Base-by-base conservation (phyloP, 2,113 vertebrate species). In the Ramphastos sulfuratus region DNA sequence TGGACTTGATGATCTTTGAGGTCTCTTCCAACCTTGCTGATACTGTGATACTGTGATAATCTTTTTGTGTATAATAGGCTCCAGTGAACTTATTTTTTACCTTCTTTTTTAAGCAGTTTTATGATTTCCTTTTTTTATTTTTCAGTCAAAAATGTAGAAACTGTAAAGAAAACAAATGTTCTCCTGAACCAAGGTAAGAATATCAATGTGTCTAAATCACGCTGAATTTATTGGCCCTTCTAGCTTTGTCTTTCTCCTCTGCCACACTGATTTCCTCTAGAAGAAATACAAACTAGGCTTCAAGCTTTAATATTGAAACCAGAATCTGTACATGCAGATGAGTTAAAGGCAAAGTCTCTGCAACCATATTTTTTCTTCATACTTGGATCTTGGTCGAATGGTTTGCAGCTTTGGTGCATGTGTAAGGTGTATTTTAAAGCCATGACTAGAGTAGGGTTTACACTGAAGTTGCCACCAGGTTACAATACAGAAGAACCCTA, bases 101-200 rank as follows among this genome's bases (percentile, higher is more conserved):
- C 15, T 73, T 81, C 23, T 74, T 82, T 52, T 52, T 7, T 30
- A 37, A 56, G 70, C 30, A 27, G 19, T n/a, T 73, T 89, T 46
- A 59, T 81, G 30, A 56, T 78, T 60, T 91, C 7, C 19, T 82
- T 0, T 82, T 82, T 86, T 89, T 87, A 67, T 77, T 87, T 91
- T 89, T 31, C 93, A 94, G 90, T 89, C 35, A 56, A 73, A 72
- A 85, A 69, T 89, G 79, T 82, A 76, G 66, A 71, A 89, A 35
- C 60, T 88, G 67, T 69, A 64, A 72, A 69, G 92, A 78, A 91
- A 94, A 64, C 21, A 76, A 85, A 44, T 42, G 19, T 58, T 94
- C 76, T 82, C 12, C 78, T 58, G 70, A 82, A 33, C 46, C 42
- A 65, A 94, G 93, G 79, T 94, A 92, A 94, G 86, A 77, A 56